Evolutionary conservation across 2,113 vertebrate species (phyloP).

Genomic region (Melanerpes aurifrons): DNA sequence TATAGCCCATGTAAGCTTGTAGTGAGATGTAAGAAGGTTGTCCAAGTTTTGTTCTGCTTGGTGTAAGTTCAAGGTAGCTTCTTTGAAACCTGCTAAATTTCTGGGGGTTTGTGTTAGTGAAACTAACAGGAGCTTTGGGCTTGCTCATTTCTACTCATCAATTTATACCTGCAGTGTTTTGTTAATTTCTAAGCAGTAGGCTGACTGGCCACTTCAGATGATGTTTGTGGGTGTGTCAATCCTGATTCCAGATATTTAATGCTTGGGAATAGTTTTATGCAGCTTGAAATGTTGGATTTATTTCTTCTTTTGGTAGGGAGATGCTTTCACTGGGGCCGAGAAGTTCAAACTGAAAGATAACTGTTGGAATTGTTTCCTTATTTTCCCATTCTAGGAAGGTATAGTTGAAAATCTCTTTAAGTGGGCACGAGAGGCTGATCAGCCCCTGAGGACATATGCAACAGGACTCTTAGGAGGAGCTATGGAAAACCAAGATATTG

Average conservation of each 20-base stretch:
- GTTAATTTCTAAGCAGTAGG: not conserved
- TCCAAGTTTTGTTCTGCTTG: not conserved
- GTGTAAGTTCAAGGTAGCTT: not conserved
- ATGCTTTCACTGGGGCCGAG: not conserved
- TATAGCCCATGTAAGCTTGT: not conserved
- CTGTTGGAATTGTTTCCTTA: slow-evolving; percentile 14
- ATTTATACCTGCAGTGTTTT: not conserved
- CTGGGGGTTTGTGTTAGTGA: not conserved
- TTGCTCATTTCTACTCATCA: not conserved
- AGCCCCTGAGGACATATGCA: slow-evolving; percentile 93
- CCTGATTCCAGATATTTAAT: not conserved
- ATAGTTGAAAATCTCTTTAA: slow-evolving; percentile 98
- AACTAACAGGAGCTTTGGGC: not conserved
- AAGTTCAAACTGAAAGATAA: not conserved
- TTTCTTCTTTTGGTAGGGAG: not conserved
- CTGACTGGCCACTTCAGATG: not conserved
- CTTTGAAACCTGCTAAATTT: not conserved
- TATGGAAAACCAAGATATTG: slow-evolving; percentile 99
- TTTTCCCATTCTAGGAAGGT: slow-evolving; percentile 85
- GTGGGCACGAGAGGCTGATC: slow-evolving; percentile 95
- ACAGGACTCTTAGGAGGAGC: slow-evolving; percentile 95
- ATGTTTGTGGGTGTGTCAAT: not conserved
- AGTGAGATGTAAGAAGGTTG: not conserved
- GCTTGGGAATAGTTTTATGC: not conserved
- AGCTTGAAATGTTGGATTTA: not conserved